These are phyloP conservation scores for Erythrocercus mccallii DNA, from an alignment of 2,113 vertebrate genomes.

Conservation along the genomic window DNA sequence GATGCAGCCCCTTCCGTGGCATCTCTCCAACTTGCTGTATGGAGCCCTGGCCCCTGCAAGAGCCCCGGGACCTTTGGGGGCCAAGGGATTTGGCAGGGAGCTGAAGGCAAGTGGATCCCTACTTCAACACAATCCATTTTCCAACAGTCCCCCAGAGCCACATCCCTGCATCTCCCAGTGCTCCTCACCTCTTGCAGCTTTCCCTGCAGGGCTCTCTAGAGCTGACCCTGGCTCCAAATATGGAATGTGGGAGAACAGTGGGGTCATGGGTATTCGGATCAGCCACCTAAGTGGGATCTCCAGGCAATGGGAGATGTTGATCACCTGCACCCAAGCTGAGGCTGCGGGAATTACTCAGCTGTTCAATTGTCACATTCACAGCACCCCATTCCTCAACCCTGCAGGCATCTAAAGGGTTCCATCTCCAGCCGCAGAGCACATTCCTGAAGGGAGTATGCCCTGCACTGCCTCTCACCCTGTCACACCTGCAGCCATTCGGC, in stretches of 20 bases:
- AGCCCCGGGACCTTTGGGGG: background rate
- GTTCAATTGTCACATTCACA: background rate
- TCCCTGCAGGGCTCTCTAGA: background rate
- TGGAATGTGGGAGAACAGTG: background rate
- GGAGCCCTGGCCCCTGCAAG: too few relatives aligned
- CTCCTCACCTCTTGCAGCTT: background rate
- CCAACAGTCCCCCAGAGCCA: background rate
- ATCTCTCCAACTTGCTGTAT: too few relatives aligned
- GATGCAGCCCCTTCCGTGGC: too few relatives aligned
- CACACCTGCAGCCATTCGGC: background rate
- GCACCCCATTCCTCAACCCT: background rate
- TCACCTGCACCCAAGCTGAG: accelerated
- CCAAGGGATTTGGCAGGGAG: background rate
- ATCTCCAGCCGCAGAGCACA: too few relatives aligned
- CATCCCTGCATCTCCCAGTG: background rate
- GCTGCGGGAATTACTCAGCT: background rate
- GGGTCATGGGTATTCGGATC: background rate
- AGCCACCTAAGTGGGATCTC: background rate
- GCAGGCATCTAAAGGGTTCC: background rate
- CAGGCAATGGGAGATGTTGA: background rate
- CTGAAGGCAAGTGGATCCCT: background rate
- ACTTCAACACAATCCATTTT: background rate
- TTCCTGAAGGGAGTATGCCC: background rate
- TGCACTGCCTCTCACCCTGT: background rate
- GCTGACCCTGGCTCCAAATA: background rate